Evolutionary conservation across 2,797 vertebrate genomes (phyloP).

Genomic region (Eospalax fontanierii): DNA sequence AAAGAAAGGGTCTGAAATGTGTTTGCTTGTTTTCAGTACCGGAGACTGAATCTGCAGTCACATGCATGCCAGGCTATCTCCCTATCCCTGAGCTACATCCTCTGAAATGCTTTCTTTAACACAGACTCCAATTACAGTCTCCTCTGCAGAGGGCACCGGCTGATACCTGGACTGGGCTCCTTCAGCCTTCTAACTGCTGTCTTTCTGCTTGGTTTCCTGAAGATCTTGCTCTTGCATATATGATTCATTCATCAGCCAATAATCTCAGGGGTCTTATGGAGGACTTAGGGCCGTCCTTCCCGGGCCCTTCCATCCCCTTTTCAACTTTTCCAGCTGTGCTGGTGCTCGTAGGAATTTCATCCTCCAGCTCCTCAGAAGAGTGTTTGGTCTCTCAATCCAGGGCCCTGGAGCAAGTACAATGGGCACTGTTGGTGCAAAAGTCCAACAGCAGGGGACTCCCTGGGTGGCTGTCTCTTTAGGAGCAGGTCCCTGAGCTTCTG

Average conservation of each 20-base stretch:
- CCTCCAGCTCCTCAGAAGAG: neutral
- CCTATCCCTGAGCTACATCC: neutral
- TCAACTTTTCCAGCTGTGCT: neutral
- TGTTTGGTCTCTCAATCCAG: neutral
- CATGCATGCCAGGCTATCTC: neutral
- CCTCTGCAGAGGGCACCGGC: fast-evolving
- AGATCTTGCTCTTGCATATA: neutral
- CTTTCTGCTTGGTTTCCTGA: neutral
- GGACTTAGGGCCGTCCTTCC: neutral
- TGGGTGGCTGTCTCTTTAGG: neutral
- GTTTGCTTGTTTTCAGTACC: neutral
- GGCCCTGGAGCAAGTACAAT: neutral
- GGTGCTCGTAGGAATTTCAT: neutral
- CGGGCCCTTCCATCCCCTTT: too few species aligned
- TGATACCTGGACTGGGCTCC: neutral
- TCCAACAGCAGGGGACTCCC: neutral
- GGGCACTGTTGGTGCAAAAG: neutral
- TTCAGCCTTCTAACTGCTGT: neutral
- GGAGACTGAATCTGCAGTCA: neutral
- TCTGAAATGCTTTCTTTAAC: neutral
- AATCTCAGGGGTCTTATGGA: neutral
- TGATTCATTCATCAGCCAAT: neutral
- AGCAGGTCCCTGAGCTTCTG: neutral
- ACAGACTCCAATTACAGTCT: neutral
- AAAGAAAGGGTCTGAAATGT: neutral